These are phyloP conservation scores for Daktulosphaira vitifoliae DNA, from an alignment of 1,140 invertebrate genomes.

Conservation along the genomic window DNA sequence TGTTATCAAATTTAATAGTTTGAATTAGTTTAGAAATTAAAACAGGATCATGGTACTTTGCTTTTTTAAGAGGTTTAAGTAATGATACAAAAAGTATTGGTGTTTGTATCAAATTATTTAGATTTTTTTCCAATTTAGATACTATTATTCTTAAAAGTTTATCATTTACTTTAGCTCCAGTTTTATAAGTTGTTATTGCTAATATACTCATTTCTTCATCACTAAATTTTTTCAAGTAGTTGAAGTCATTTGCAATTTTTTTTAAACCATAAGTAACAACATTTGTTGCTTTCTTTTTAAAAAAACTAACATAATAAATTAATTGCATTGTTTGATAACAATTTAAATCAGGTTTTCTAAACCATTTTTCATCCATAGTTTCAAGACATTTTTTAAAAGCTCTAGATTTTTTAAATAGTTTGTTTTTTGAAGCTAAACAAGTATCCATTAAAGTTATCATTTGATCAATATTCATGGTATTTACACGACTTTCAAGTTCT, in stretches of 20 bases:
- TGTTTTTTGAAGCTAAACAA: slow-evolving; percentile 1
- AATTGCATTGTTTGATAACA: slow-evolving; percentile 12
- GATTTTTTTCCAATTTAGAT: slow-evolving; percentile 7
- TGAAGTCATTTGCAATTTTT: slow-evolving; percentile 12
- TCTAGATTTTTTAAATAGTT: not conserved
- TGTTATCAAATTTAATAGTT: not conserved
- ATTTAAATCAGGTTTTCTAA: slow-evolving; percentile 20
- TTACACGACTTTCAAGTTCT: slow-evolving; percentile 2
- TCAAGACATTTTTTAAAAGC: slow-evolving; percentile 14
- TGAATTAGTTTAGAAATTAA: not conserved
- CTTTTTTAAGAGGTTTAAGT: slow-evolving; percentile 20
- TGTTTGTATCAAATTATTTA: slow-evolving; percentile 10
- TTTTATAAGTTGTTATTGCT: slow-evolving; percentile 14
- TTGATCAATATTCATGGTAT: not conserved
- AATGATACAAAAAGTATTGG: slow-evolving; percentile 5
- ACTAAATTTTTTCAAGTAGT: slow-evolving; percentile 19
- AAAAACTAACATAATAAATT: slow-evolving; percentile 20
- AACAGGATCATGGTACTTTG: slow-evolving; percentile 20
- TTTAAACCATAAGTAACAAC: slow-evolving; percentile 5
- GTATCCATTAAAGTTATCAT: slow-evolving; percentile 11
- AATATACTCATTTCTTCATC: slow-evolving; percentile 24
- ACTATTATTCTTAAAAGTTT: slow-evolving; percentile 23
- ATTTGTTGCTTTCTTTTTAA: slow-evolving; percentile 2
- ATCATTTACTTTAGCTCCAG: slow-evolving; percentile 18
- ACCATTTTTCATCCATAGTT: slow-evolving; percentile 19